Base-by-base conservation (phyloP, 2,113 vertebrate species). In the Condylura cristata region DNA sequence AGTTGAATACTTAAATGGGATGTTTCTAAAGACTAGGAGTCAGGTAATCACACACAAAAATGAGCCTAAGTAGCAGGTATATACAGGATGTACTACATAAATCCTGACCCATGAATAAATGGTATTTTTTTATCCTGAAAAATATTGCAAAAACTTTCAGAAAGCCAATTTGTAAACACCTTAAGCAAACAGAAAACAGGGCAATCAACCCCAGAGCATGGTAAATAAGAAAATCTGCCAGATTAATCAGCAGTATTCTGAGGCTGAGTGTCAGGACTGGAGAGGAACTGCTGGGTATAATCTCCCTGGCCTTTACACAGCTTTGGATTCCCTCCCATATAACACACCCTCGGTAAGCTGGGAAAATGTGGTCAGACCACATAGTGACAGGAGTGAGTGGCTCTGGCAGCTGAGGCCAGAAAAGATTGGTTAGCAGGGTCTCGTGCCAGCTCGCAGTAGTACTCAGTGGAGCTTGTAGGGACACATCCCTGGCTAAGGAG, bases 311-410 rank as follows among this genome's bases (percentile, higher is more conserved):
- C 65, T 91, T 32, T 34, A 79, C 39, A 56, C 6, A 1, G 60
- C 32, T 95, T 78, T 74, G 74, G 63, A 75, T 70, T 66, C 32
- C 48, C 5, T 78, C 51, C 53, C 41, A 56, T 4, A 48, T 44
- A 78, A 37, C 58, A 89, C n/a, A 66, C 20, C 37, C 75, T 95
- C 70, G 3, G 37, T 61, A 84, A 94, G 58, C 44, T 78, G 88
- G 72, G 56, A 89, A 92, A 79, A 61, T 51, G 34, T 66, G 82
- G 78, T 48, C 75, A 95, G 61, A 88, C 51, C 82, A 85, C 92
- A 96, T 2, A 72, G 74, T 24, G 61, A 6, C 0, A 66, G n/a
- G 41, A 32, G 24, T 63, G 32, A 86, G 65, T 8, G 32, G 37
- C 44, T 32, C 53, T 83, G 44, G 85, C 44, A 79, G 51, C 34